Percentiles rank a stretch among this genome's conserved stretches.
Conservation (phyloP, 1,140 invertebrate species). For the Euwallacea fornicatus region DNA sequence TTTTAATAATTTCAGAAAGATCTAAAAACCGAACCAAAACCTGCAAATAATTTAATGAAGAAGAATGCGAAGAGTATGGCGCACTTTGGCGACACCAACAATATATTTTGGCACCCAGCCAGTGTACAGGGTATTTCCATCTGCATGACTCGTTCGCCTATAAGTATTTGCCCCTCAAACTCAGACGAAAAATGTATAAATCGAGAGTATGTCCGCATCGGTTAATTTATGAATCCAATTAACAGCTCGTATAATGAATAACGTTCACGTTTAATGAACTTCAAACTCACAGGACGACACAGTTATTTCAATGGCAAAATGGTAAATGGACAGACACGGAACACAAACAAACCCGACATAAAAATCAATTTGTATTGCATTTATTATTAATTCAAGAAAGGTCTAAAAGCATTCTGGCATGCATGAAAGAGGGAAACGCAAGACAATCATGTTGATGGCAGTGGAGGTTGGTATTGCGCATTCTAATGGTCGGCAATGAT, state of each 20-base stretch:
- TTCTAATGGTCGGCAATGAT: conserved; percentile 5
- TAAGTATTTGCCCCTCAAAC: conserved; percentile 5
- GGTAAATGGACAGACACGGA: too few relatives aligned
- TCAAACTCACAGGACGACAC: too few relatives aligned
- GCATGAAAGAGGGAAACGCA: conserved; percentile 8
- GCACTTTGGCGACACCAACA: conserved; percentile 8
- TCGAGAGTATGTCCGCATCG: neutral
- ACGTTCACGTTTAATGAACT: too few relatives aligned
- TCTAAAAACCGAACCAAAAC: too few relatives aligned
- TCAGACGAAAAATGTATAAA: neutral
- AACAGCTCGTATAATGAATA: neutral
- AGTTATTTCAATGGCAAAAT: too few relatives aligned
- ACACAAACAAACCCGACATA: neutral
- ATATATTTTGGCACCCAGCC: conserved; percentile 7
- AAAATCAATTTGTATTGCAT: conserved; percentile 1
- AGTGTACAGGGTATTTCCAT: conserved; percentile 14
- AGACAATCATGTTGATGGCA: conserved; percentile 23
- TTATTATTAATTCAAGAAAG: conserved; percentile 15
- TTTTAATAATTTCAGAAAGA: too few relatives aligned
- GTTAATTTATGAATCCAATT: neutral
- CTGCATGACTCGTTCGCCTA: conserved; percentile 7
- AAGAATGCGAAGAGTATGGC: conserved; percentile 6
- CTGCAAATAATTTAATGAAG: neutral
- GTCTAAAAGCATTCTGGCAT: conserved; percentile 16
- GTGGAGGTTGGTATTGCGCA: conserved; percentile 10